These are phyloP conservation scores for Diachrysia chrysitis DNA, from an alignment of 2,888 invertebrate species.

Conservation along the genomic window DNA sequence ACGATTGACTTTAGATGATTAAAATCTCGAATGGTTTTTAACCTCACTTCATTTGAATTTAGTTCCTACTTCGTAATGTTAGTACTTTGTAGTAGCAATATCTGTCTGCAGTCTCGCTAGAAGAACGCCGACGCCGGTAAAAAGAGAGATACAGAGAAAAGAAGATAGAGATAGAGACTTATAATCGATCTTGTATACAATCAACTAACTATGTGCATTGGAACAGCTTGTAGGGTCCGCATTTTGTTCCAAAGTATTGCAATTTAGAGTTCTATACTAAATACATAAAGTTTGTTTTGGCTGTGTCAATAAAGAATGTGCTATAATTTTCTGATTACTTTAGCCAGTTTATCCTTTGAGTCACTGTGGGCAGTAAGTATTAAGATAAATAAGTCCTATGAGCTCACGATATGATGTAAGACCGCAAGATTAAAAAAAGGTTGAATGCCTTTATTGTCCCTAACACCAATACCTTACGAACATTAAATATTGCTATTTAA, in stretches of 20 bases:
- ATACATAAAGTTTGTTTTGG: background rate
- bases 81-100: background rate
- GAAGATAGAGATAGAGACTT: background rate
- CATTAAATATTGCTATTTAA: too few relatives aligned
- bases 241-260: background rate
- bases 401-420: conserved; percentile 23
- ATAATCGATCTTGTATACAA: background rate
- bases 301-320: background rate
- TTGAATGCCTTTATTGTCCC: background rate
- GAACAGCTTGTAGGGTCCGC: background rate
- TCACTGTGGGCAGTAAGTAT: conserved; percentile 2
- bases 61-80: background rate
- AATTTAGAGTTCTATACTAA: background rate
- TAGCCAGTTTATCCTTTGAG: conserved; percentile 8
- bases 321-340: conserved; percentile 5
- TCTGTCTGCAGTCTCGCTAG: background rate
- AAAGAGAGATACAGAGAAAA: background rate
- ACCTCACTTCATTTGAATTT: background rate
- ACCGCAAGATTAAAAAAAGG: conserved; percentile 5
- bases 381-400: conserved; percentile 29
- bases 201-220: background rate
- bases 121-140: background rate
- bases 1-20: background rate
- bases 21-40: background rate
- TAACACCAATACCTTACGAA: too few relatives aligned